Evolutionary conservation across 2,888 invertebrate genomes (phyloP).

Genomic region (Orthosia gothica): DNA sequence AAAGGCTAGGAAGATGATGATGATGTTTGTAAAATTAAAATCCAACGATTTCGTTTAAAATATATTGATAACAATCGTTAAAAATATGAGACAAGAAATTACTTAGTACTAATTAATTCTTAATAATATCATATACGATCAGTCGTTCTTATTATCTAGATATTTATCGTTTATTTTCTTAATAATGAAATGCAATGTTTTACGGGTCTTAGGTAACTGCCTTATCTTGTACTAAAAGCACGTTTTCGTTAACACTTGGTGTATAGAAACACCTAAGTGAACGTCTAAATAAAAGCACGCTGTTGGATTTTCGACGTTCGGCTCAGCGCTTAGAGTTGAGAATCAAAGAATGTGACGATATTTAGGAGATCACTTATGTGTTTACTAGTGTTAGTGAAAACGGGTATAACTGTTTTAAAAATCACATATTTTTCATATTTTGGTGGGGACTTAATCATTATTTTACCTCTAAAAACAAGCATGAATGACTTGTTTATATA

Average conservation of each 20-base stretch:
- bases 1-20: too few relatives aligned
- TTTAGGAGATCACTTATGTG: not conserved
- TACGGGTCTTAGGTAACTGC: not conserved
- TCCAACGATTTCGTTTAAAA: not conserved
- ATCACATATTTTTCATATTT: not conserved
- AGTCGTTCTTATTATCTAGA: constrained; percentile 23
- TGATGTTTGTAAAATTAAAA: too few relatives aligned
- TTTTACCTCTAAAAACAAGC: not conserved
- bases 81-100: not conserved
- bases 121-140: constrained; percentile 13
- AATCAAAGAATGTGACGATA: not conserved
- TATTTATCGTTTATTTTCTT: not conserved
- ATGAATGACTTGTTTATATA: not conserved
- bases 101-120: constrained; percentile 1
- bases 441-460: not conserved
- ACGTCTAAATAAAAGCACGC: not conserved
- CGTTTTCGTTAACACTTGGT: not conserved
- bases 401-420: not conserved
- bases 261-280: not conserved
- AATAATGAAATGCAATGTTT: not conserved
- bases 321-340: not conserved
- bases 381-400: not conserved
- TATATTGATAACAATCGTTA: not conserved
- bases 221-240: not conserved
- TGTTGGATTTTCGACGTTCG: not conserved